These are phyloP conservation scores for Petromus typicus DNA, from an alignment of 2,113 vertebrate genomes.

Conservation along the genomic window DNA sequence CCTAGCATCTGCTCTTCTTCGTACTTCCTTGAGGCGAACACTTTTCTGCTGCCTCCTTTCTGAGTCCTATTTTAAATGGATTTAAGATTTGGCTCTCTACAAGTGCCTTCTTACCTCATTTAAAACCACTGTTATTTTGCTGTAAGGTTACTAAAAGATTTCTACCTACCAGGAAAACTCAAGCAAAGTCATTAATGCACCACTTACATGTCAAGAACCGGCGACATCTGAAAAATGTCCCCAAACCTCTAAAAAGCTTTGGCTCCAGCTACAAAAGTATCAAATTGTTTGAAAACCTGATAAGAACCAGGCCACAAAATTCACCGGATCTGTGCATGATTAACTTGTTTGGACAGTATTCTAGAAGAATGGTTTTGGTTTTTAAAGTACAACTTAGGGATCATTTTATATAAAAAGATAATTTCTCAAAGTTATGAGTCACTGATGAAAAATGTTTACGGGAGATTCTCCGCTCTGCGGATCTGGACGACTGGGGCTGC, in stretches of 20 bases:
- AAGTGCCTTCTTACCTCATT: background rate
- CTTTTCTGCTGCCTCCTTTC: constrained; percentile 26
- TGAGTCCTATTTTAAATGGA: constrained; percentile 20
- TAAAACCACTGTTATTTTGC: constrained; percentile 1
- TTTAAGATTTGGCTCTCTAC: background rate
- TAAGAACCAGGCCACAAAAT: background rate
- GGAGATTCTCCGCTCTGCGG: constrained; percentile 49
- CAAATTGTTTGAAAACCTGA: background rate
- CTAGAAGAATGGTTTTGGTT: constrained; percentile 52
- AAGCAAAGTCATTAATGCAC: background rate
- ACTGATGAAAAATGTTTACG: constrained; percentile 57
- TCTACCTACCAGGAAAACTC: constrained; percentile 10
- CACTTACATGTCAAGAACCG: background rate
- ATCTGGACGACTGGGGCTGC: constrained; percentile 21
- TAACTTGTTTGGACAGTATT: background rate
- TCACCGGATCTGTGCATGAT: background rate
- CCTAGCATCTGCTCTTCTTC: background rate
- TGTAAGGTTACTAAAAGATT: background rate
- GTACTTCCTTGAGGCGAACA: background rate
- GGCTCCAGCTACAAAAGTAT: background rate
- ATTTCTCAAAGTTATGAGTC: constrained; percentile 69
- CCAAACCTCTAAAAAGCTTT: background rate
- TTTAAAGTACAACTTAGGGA: constrained; percentile 45
- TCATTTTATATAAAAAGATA: constrained; percentile 42
- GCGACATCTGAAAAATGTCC: background rate